Percentiles rank a stretch among this genome's conserved stretches.
These are phyloP conservation scores for Ashinkailepas kermadecensis DNA, from an alignment of 2,888 invertebrate species.

Conservation along the genomic window DNA sequence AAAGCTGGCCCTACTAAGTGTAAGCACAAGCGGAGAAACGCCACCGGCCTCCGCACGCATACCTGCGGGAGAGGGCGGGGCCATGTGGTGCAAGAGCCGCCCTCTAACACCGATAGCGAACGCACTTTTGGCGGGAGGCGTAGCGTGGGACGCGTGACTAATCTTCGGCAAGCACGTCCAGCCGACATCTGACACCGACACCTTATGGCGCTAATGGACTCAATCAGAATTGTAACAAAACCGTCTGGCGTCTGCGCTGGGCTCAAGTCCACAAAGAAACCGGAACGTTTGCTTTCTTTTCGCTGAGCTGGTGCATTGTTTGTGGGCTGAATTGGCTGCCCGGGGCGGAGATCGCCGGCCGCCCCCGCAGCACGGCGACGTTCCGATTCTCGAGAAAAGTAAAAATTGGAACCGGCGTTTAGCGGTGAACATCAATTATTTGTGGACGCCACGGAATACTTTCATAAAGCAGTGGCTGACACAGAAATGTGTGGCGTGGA, in stretches of 20 bases:
- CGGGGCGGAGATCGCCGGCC: background rate
- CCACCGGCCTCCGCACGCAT: too few species aligned
- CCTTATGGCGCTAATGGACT: slow-evolving; percentile 14
- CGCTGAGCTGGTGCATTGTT: background rate
- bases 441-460: slow-evolving; percentile 19
- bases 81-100: background rate
- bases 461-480: slow-evolving; percentile 21
- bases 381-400: slow-evolving; percentile 21
- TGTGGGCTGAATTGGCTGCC: background rate
- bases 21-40: too few species aligned
- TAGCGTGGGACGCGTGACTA: background rate
- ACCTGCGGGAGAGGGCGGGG: too few species aligned
- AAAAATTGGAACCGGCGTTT: slow-evolving; percentile 16
- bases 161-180: background rate
- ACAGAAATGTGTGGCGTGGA: slow-evolving; percentile 13
- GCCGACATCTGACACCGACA: background rate
- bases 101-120: background rate
- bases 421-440: slow-evolving; percentile 17
- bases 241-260: background rate
- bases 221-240: background rate
- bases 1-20: background rate
- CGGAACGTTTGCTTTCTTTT: slow-evolving; percentile 18
- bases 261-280: background rate
- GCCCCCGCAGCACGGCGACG: background rate
- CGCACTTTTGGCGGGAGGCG: background rate